phyloP scores from a whole-genome alignment of 2,797 vertebrate species.

The Gadopsis marmoratus region DNA sequence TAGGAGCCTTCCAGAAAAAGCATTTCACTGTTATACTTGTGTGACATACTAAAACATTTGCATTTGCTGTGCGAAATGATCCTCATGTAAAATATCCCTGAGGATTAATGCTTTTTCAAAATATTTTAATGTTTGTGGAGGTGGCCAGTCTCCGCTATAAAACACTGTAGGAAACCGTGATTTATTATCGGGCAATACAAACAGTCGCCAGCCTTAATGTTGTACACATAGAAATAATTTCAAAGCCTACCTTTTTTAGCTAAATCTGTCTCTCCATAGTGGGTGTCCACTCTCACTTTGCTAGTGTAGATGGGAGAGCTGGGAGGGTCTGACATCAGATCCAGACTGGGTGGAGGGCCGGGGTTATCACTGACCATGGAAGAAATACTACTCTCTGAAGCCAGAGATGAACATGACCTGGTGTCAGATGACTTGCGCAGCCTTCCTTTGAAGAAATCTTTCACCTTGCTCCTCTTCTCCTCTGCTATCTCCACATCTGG shows the following conservation, averaged over 20 bases:
- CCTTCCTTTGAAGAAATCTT: constrained; percentile 92
- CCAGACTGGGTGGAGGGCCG: constrained; percentile 83
- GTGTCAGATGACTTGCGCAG: constrained; percentile 92
- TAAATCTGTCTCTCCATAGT: constrained; percentile 84
- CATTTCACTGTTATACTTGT: no score
- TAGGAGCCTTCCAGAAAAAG: no score
- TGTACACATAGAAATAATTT: constrained; percentile 6
- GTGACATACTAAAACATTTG: no score
- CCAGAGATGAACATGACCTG: constrained; percentile 92
- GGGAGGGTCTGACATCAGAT: constrained; percentile 81
- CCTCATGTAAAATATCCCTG: no score
- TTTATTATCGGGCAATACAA: neutral
- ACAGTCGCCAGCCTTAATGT: neutral
- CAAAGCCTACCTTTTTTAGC: constrained; percentile 81
- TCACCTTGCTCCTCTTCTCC: constrained; percentile 91
- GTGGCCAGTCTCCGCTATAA: neutral
- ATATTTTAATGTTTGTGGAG: neutral
- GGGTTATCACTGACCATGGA: constrained; percentile 90
- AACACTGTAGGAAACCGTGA: neutral
- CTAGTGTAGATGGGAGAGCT: constrained; percentile 88
- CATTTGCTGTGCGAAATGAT: neutral
- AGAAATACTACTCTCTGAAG: constrained; percentile 92
- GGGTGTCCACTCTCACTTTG: constrained; percentile 88
- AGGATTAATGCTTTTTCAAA: neutral
- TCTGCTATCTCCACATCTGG: constrained; percentile 77